Evolutionary conservation across 2,797 vertebrate species (phyloP).

Genomic region (Enteromius fasciolatus): DNA sequence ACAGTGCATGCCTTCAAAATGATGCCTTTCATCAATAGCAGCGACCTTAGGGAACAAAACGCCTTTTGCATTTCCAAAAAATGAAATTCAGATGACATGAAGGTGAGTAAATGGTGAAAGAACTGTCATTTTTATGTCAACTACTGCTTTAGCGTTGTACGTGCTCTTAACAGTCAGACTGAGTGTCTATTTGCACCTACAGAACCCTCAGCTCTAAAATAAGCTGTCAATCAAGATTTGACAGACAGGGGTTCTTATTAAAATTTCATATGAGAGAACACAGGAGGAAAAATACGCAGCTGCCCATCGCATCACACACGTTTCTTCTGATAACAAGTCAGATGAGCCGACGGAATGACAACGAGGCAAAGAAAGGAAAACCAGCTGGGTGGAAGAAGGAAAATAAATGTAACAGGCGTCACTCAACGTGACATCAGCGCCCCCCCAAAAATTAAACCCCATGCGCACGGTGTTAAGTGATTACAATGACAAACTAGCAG

Average conservation of each 20-base stretch:
- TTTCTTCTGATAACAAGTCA: neutral
- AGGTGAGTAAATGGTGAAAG: neutral
- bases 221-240: conserved; percentile 24
- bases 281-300: neutral
- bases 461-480: neutral
- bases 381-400: neutral
- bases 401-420: neutral
- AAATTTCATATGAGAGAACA: conserved; percentile 3
- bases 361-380: neutral
- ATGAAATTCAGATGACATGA: neutral
- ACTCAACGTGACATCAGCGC: neutral
- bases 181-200: neutral
- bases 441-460: neutral
- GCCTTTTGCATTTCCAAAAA: neutral
- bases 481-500: neutral
- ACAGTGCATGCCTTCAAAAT: neutral
- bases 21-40: neutral
- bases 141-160: neutral
- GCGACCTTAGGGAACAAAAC: neutral
- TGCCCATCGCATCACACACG: neutral
- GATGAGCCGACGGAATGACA: neutral
- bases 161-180: neutral
- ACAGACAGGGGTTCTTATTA: neutral
- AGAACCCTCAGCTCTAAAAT: neutral
- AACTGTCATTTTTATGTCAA: neutral